Percentiles rank a stretch among this genome's conserved stretches.
These are phyloP conservation scores for Vulpes vulpes DNA, from an alignment of 2,113 vertebrate species.

Conservation along the genomic window DNA sequence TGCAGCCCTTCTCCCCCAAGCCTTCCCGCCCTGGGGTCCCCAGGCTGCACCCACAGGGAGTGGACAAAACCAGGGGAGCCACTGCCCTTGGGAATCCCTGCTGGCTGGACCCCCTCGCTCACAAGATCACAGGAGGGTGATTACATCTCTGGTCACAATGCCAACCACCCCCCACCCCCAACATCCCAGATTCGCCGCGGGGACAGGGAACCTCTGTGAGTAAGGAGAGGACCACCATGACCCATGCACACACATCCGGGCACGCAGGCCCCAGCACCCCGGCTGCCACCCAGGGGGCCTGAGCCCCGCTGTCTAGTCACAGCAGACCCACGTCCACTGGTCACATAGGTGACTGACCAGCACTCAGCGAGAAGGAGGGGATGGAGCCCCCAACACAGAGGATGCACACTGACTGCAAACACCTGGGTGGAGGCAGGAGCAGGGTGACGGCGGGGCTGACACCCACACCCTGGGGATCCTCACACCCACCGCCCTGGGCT, in stretches of 20 bases:
- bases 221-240: not conserved
- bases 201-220: not conserved
- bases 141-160: accelerated
- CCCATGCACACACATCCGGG: not conserved
- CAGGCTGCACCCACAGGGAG: not conserved
- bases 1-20: not conserved
- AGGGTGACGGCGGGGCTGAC: too few species aligned
- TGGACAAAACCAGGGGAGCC: not conserved
- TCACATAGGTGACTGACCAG: too few species aligned
- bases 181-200: not conserved
- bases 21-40: not conserved
- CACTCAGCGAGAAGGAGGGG: too few species aligned
- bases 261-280: accelerated
- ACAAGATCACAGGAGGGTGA: not conserved
- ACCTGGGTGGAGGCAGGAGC: too few species aligned
- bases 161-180: not conserved
- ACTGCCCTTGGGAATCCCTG: not conserved
- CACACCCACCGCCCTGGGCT: not conserved
- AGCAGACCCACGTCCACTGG: too few species aligned
- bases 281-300: too few species aligned
- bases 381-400: too few species aligned
- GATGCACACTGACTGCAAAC: too few species aligned
- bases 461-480: too few species aligned
- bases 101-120: not conserved
- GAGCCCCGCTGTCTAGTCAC: too few species aligned